A percentile compares a stretch with the other conserved stretches of the same genome.
Conservation (phyloP, 2,797 vertebrate species). For the Acanthiza pusilla region DNA sequence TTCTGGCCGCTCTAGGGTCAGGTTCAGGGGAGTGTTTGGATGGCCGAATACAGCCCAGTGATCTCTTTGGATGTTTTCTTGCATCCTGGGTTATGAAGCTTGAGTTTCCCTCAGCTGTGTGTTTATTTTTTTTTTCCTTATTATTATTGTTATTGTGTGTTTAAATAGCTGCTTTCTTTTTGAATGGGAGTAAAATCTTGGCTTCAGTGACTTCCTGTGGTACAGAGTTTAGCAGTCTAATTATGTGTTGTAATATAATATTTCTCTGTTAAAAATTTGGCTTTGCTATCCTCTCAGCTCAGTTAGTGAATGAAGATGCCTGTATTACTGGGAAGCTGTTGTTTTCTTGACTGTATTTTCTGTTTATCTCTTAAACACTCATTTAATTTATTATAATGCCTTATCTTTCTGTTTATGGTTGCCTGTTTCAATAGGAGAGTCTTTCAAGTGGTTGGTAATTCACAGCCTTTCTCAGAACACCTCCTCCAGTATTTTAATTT, state of each 20-base stretch:
- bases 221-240: not conserved
- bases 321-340: not conserved
- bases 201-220: conserved; percentile 25
- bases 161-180: conserved; percentile 42
- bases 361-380: not conserved
- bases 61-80: not conserved
- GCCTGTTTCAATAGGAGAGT: not conserved
- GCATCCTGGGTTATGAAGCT: not conserved
- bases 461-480: not conserved
- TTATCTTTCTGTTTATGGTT: not conserved
- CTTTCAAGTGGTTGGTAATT: not conserved
- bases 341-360: not conserved
- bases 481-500: not conserved
- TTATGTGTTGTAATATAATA: conserved; percentile 2
- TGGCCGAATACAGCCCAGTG: not conserved
- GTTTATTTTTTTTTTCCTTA: not conserved
- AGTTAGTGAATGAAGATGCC: not conserved
- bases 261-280: conserved; percentile 36
- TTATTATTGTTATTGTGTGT: not conserved
- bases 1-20: not conserved
- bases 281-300: not conserved
- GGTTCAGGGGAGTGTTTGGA: not conserved
- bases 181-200: not conserved
- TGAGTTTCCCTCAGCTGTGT: not conserved
- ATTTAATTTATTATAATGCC: not conserved